These are phyloP conservation scores for Amiota communis DNA, from an alignment of 2,888 invertebrate genomes.

Conservation along the genomic window DNA sequence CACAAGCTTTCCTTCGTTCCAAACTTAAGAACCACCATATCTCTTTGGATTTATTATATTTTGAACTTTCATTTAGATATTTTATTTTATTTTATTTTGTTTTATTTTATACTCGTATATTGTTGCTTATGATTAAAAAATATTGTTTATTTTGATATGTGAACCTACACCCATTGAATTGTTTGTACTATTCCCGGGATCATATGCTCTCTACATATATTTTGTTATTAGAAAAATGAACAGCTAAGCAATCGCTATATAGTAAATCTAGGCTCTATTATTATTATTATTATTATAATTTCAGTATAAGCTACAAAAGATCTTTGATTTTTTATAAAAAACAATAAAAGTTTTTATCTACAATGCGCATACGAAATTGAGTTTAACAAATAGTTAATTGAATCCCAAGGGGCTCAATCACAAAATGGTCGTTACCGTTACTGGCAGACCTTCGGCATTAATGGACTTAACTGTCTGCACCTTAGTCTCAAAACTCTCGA, in stretches of 20 bases:
- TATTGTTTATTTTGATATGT: too few relatives aligned
- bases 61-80: neutral
- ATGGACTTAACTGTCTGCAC: conserved; percentile 68
- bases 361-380: conserved; percentile 3
- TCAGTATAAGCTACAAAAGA: too few relatives aligned
- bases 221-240: too few relatives aligned
- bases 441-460: conserved; percentile 68
- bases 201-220: too few relatives aligned
- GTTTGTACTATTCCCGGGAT: too few relatives aligned
- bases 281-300: too few relatives aligned
- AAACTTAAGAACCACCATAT: too few relatives aligned
- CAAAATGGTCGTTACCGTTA: conserved; percentile 72
- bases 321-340: too few relatives aligned
- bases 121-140: too few relatives aligned
- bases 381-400: neutral
- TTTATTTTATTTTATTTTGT: neutral
- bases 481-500: conserved; percentile 63
- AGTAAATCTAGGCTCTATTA: neutral
- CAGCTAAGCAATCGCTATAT: neutral
- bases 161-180: too few relatives aligned
- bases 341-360: neutral
- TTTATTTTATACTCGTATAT: neutral
- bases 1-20: neutral
- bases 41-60: neutral
- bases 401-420: conserved; percentile 58